Evolutionary conservation across 2,797 vertebrate genomes (phyloP).

Genomic region (Serranus cabrilla): DNA sequence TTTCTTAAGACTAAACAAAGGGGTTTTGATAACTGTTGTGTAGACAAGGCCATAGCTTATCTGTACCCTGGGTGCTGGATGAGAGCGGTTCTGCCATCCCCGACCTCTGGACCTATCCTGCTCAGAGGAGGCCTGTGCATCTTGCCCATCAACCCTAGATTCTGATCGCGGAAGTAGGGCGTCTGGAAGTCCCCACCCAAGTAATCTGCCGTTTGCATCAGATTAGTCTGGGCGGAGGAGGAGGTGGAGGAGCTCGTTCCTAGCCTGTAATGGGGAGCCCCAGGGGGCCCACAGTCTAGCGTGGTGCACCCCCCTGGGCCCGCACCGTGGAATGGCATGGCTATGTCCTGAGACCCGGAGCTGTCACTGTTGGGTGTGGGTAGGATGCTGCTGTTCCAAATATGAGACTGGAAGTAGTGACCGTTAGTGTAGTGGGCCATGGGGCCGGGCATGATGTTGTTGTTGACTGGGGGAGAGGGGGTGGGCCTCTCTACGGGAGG

Average conservation of each 20-base stretch:
- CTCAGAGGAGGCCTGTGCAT: conserved; percentile 94
- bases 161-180: conserved; percentile 99
- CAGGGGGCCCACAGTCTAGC: conserved; percentile 91
- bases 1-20: conserved; percentile 87
- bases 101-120: conserved; percentile 91
- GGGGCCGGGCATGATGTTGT: conserved; percentile 90
- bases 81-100: conserved; percentile 93
- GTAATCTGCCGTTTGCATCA: conserved; percentile 99
- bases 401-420: conserved; percentile 93
- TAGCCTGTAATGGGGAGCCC: conserved; percentile 93
- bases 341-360: conserved; percentile 98
- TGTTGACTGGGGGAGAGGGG: conserved; percentile 93
- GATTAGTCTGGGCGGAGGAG: conserved; percentile 92
- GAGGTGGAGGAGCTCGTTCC: conserved; percentile 86
- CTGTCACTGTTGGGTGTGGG: conserved; percentile 99
- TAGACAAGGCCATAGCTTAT: conserved; percentile 93
- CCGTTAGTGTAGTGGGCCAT: conserved; percentile 93
- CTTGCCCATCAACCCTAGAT: conserved; percentile 95
- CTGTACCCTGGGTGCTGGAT: conserved; percentile 99
- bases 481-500: conserved; percentile 95
- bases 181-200: conserved; percentile 98
- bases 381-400: conserved; percentile 98
- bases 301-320: conserved; percentile 85
- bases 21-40: conserved; percentile 80
- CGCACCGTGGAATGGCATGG: conserved; percentile 93